Evolutionary conservation across 2,888 invertebrate species (phyloP).

Genomic region (Oscheius sp.): DNA sequence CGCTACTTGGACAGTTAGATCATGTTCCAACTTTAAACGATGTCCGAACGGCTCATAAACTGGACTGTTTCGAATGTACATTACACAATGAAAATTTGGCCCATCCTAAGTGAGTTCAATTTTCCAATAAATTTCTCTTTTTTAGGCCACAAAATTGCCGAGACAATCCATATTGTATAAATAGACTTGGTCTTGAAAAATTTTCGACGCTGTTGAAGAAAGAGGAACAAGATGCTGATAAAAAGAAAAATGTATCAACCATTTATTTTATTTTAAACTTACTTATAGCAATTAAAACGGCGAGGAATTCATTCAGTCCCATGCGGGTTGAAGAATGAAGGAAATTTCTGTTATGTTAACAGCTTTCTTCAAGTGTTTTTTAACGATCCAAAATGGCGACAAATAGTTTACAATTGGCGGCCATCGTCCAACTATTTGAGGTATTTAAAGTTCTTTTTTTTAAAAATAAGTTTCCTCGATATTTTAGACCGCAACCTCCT

Average conservation of each 20-base stretch:
- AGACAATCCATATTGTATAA: slow-evolving; percentile 64
- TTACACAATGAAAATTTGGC: slow-evolving; percentile 46
- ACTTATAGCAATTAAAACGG: slow-evolving; percentile 39
- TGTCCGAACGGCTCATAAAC: slow-evolving; percentile 41
- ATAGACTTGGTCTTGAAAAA: slow-evolving; percentile 64
- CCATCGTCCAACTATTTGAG: slow-evolving; percentile 41
- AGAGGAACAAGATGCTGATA: slow-evolving; percentile 40
- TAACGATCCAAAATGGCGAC: slow-evolving; percentile 65
- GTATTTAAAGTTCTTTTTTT: slow-evolving; percentile 26
- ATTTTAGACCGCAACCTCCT: slow-evolving; percentile 38
- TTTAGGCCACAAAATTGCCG: slow-evolving; percentile 49
- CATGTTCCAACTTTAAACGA: slow-evolving; percentile 25
- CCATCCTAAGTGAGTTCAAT: slow-evolving; percentile 50
- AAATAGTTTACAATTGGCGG: slow-evolving; percentile 65
- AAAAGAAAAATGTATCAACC: slow-evolving; percentile 32
- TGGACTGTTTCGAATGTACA: slow-evolving; percentile 47
- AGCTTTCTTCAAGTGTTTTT: slow-evolving; percentile 69
- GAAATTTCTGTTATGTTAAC: slow-evolving; percentile 69
- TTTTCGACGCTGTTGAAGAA: slow-evolving; percentile 61
- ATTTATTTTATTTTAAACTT: background rate
- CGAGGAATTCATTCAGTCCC: slow-evolving; percentile 59
- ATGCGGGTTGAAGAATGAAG: slow-evolving; percentile 62
- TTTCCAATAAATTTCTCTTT: background rate
- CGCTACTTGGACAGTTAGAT: slow-evolving; percentile 15
- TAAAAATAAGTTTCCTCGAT: too few relatives aligned